Evolutionary conservation across 1,140 invertebrate species (phyloP), one percentile per base, ranked within the genome.

Genomic region (Pachyrhynchus sulphureomaculatus): DNA sequence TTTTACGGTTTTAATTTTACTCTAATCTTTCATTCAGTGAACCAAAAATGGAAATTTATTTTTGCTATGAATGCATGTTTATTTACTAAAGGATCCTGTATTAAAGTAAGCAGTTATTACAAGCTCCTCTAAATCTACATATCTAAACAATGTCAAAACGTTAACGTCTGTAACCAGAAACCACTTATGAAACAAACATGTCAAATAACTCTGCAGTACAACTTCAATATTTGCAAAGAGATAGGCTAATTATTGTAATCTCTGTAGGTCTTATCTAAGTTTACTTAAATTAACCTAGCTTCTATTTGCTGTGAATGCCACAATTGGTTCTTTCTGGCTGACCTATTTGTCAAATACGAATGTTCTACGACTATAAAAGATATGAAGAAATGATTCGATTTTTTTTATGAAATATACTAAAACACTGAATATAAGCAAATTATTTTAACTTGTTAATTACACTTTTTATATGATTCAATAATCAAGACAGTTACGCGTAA

Each of bases 161-260:
- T 56, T 56, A 45, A 56, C 21, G 53, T 45, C 41, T 56, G 26
- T 56, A 56, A 47, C 55, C 20, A 48, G 42, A 58, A 45, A 58
- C 33, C 44, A 37, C 17, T 29, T 20, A 48, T n/a, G 42, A 37
- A 58, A 48, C 45, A 58, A 48, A 58, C 55, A 58, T 56, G 53
- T 58, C 55, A 48, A 44, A 48, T 48, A 59, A 51, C 36, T 51
- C 34, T 13, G 47, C 56, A 26, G 21, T 51, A 48, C 33, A 51
- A 51, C 44, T 59, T 20, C 56, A 59, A 59, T 59, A 59, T 59
- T 59, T 59, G 45, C 47, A 49, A 59, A 56, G 53, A 56, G 53
- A 51, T 59, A 42, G 56, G 47, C 45, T 59, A 59, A 59, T 59
- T 59, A 59, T 59, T 59, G 44, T 59, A 59, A 59, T 59, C 45